Evolutionary conservation across 1,140 invertebrate genomes (phyloP), one percentile per base, ranked within the genome.

Genomic region (Orchestia grillus): DNA sequence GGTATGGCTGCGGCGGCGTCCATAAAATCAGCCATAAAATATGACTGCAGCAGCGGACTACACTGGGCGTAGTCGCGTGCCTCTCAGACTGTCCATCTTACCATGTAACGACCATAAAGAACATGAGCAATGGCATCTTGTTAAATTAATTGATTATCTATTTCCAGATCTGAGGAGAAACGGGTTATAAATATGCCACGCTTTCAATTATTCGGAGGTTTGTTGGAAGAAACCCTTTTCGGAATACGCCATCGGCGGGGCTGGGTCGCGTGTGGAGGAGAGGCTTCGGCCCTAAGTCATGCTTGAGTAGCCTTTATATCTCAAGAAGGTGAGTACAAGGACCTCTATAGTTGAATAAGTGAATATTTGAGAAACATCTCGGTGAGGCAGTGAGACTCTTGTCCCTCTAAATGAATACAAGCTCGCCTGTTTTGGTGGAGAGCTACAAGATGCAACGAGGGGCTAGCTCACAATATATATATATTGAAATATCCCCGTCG

Each of bases 141-240:
- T 94, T 45, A 94, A 94, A 94, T 94, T 94, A 94, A 94, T 94
- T 94, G 92, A 94, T 94, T 94, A 94, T 94, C 92, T 94, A 47
- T 94, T 94, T 94, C 43, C 92, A 94, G 92, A 94, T 94, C 92
- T 94, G 44, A 94, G 44, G 44, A 94, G 92, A 94, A 94, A 94
- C 43, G 40, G 92, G 92, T 44, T 94, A 45, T 94, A 94, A 94
- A 94, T 94, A 94, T 45, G 44, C 23, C 92, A 40, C 92, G 40
- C 92, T 94, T 94, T 94, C 92, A 94, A 45, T 94, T 94, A 94
- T 94, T 45, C 92, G 28, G 92, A 47, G 44, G 44, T 94, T 94
- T 94, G 92, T 94, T 94, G 40, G 92, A 45, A 94, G 92, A 94
- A 45, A 94, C 44, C 92, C 40, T 45, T 47, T 94, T 11, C n/a